Conservation (phyloP, 2,113 vertebrate species). For the Patagioenas fasciata region DNA sequence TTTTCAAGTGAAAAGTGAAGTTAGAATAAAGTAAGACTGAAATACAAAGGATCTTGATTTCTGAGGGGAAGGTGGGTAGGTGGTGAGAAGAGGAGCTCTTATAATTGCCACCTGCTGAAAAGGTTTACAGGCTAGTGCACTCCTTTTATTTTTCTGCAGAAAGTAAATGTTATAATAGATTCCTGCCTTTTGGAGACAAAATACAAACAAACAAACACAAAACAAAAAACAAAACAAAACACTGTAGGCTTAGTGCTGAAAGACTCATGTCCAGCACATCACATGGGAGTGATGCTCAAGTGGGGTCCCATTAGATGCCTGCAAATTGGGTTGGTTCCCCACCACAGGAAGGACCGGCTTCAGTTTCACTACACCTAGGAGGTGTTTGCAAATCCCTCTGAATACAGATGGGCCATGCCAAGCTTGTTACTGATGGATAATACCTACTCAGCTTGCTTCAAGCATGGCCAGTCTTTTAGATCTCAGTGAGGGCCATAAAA, state of each 20-base stretch:
- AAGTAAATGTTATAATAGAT: slow-evolving; percentile 24
- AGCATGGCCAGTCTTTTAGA: neutral
- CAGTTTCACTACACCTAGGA: neutral
- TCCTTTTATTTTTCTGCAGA: slow-evolving; percentile 10
- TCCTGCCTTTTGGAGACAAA: neutral
- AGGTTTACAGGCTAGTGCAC: slow-evolving; percentile 11
- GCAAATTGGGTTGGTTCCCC: neutral
- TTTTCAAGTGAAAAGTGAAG: slow-evolving; percentile 45
- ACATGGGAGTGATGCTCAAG: neutral
- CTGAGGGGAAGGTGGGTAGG: neutral
- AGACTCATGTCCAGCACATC: neutral
- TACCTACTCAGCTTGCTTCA: neutral
- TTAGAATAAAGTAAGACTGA: slow-evolving; percentile 29
- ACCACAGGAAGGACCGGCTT: neutral
- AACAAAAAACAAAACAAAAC: neutral
- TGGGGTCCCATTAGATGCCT: neutral
- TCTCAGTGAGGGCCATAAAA: neutral
- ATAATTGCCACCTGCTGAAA: slow-evolving; percentile 46
- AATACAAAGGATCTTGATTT: slow-evolving; percentile 49
- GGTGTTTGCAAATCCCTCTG: neutral
- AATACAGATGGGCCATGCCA: neutral
- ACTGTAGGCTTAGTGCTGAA: neutral
- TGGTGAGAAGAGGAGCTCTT: slow-evolving; percentile 43
- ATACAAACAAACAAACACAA: no score
- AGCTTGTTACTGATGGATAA: neutral